Percentiles rank a stretch among this genome's conserved stretches.
phyloP scores from a whole-genome alignment of 2,888 invertebrate species.

The Geophilus truncorum region DNA sequence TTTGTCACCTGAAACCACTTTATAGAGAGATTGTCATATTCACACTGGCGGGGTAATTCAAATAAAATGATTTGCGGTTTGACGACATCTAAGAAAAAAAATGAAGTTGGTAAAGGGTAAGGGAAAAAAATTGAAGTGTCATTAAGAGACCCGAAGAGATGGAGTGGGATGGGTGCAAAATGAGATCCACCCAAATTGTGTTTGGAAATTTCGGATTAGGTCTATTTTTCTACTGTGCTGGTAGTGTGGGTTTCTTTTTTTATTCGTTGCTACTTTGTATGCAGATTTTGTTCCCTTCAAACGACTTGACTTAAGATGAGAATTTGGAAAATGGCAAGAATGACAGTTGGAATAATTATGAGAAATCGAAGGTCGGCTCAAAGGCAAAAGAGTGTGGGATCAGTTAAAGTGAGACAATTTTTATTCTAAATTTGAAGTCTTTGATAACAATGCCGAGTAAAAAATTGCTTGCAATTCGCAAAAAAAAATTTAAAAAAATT shows the following conservation, averaged over 20 bases:
- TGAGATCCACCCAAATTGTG: neutral
- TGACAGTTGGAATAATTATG: conserved; percentile 19
- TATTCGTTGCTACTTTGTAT: neutral
- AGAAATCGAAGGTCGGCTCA: conserved; percentile 22
- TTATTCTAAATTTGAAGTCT: no score
- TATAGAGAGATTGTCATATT: conserved; percentile 20
- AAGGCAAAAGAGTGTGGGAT: neutral
- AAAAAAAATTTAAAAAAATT: neutral
- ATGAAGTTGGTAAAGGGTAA: neutral
- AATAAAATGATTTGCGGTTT: neutral
- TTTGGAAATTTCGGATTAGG: conserved; percentile 9
- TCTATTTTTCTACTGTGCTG: neutral
- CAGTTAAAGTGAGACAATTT: neutral
- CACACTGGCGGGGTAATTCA: neutral
- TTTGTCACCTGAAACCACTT: conserved; percentile 21
- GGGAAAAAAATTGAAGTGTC: neutral
- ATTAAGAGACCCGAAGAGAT: neutral
- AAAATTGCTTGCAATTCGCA: no score
- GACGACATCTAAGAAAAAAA: neutral
- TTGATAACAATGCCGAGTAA: neutral
- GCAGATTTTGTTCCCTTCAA: neutral
- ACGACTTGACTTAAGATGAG: neutral
- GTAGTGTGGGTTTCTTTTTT: neutral
- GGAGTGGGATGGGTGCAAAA: neutral
- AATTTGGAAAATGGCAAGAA: conserved; percentile 17